Base-by-base conservation (phyloP, 1,140 invertebrate species). In the Zaprionus davidi region DNA sequence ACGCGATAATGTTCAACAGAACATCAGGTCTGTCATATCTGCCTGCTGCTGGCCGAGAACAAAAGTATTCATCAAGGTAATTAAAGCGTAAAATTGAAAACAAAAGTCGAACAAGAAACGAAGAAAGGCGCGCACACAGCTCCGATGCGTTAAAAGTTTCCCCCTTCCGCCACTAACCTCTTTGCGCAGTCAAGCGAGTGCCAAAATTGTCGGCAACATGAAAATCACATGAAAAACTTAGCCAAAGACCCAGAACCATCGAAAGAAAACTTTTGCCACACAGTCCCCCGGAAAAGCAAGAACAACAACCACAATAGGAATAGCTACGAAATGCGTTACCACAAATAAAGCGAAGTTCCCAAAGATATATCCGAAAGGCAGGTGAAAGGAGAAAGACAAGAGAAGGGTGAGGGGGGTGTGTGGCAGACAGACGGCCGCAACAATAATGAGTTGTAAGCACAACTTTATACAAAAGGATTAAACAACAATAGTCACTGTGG, bases 71-170 rank as follows among this genome's bases (percentile, higher is more conserved):
- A 83, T 87, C 71, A 71, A 62, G 84, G 81, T 87, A 87, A 87
- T 87, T 87, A 87, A 88, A 84, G 84, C 84, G 78, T 88, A 73
- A 87, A 88, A 87, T 84, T 81, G 84, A 78, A 81, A 87, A 87
- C 85, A 79, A 87, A 88, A 79, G 81, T 70, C 51, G n/a, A 49
- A 55, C 22, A 31, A 59, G 17, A 65, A 70, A 20, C 46, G 51
- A 41, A 64, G 15, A 15, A 22, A 36, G 38, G 60, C 31, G 31
- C 17, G 31, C 38, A 15, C 6, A 41, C 31, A n/a, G 41, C 41
- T 46, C 2, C 41, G 49, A 56, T 60, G n/a, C 67, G 20, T 34
- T 55, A 58, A 57, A 83, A 82, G 70, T 82, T 82, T 86, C 51
- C 15, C 24, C 13, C 11, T 5, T 5, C 44, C 1, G 3, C 13